These are phyloP conservation scores for Umimayanthus kanabou DNA, from an alignment of 92 coral and sea anemone genomes.

Conservation along the genomic window DNA sequence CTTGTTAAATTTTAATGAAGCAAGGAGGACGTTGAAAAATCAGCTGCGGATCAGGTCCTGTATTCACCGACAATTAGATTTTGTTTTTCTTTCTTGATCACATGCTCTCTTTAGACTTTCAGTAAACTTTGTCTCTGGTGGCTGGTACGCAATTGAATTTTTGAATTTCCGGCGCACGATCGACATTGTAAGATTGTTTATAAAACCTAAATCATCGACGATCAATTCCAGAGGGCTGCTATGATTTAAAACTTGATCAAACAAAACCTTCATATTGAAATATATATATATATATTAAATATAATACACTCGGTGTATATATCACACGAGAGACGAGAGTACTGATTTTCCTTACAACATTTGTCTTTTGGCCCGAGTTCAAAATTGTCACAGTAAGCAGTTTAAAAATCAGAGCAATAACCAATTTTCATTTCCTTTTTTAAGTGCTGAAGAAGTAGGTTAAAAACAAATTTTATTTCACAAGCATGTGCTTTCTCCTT, in stretches of 20 bases:
- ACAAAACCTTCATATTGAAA: neutral
- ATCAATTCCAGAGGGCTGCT: neutral
- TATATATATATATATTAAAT: too few species aligned
- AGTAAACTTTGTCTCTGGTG: neutral
- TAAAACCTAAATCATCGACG: neutral
- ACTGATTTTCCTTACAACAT: neutral
- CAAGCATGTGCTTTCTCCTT: neutral
- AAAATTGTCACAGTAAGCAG: neutral
- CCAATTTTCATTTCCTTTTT: neutral
- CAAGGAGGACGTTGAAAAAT: constrained; percentile 14
- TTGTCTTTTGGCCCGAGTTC: neutral
- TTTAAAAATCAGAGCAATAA: neutral
- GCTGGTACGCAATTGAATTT: constrained; percentile 7
- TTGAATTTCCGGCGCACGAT: constrained; percentile 35
- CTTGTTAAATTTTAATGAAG: constrained; percentile 35
- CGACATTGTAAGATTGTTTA: neutral
- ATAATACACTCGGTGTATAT: too few species aligned
- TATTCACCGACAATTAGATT: neutral
- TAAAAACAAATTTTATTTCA: neutral
- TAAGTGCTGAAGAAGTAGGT: neutral
- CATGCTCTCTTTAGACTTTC: neutral
- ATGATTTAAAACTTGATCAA: neutral
- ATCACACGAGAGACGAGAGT: too few species aligned
- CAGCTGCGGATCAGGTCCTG: constrained; percentile 2
- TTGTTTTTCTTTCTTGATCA: neutral